Conservation (phyloP, 1,140 invertebrate species). For the Drosophila lacteicornis region DNA sequence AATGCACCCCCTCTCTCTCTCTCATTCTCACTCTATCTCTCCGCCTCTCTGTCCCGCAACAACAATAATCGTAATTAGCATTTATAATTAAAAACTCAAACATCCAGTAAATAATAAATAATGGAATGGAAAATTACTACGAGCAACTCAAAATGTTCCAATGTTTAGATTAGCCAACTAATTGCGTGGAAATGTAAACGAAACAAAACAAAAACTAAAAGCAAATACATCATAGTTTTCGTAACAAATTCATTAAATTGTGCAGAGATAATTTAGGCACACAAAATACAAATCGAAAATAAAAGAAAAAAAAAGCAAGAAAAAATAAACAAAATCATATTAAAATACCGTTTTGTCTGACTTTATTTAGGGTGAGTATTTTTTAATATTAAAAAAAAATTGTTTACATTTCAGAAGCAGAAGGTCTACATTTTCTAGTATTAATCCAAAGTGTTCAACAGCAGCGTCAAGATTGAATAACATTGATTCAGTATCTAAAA, state of each 20-base stretch:
- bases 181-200: slow-evolving; percentile 67
- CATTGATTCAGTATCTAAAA: slow-evolving; percentile 60
- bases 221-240: slow-evolving; percentile 58
- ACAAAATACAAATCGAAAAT: slow-evolving; percentile 36
- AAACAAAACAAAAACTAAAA: slow-evolving; percentile 47
- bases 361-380: slow-evolving; percentile 3
- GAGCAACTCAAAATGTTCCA: slow-evolving; percentile 80
- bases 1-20: slow-evolving; percentile 42
- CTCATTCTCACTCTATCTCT: slow-evolving; percentile 21
- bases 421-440: no score
- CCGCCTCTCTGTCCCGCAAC: slow-evolving; percentile 32
- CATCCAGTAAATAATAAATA: slow-evolving; percentile 48
- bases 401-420: no score
- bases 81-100: slow-evolving; percentile 68
- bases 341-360: neutral
- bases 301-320: slow-evolving; percentile 16
- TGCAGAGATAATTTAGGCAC: slow-evolving; percentile 70
- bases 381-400: slow-evolving; percentile 2
- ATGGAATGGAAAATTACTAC: slow-evolving; percentile 59
- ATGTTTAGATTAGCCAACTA: slow-evolving; percentile 77
- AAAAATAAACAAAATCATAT: slow-evolving; percentile 48
- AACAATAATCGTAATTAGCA: slow-evolving; percentile 71
- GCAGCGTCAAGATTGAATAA: slow-evolving; percentile 51
- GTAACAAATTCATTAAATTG: slow-evolving; percentile 69
- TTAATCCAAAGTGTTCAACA: slow-evolving; percentile 49